Evolutionary conservation across 2,888 invertebrate species (phyloP).

Genomic region (Cerastis leucographa): DNA sequence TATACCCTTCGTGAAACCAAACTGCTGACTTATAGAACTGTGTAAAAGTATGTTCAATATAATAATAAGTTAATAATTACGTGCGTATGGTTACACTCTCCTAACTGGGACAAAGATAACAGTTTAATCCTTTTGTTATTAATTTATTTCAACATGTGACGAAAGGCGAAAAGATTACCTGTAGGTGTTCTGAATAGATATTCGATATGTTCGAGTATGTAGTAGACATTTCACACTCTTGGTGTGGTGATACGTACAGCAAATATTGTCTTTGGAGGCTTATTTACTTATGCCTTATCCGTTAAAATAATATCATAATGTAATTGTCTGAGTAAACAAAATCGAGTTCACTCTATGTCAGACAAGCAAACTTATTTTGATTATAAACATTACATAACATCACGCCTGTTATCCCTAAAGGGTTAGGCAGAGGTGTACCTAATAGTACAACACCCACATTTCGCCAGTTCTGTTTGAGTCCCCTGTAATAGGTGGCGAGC

Average conservation of each 20-base stretch:
- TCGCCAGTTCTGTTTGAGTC: too few species aligned
- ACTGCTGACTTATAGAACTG: neutral
- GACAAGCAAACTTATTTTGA: neutral
- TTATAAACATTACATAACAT: too few species aligned
- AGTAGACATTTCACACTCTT: conserved; percentile 12
- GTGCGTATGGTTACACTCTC: conserved; percentile 34
- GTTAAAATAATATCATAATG: neutral
- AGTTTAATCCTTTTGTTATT: conserved; percentile 62
- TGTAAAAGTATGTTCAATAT: conserved; percentile 26
- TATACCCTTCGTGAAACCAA: too few species aligned
- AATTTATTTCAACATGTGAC: conserved; percentile 28
- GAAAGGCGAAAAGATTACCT: conserved; percentile 39
- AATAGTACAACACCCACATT: too few species aligned
- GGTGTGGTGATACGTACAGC: conserved; percentile 14
- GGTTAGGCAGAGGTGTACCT: too few species aligned
- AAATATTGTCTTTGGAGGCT: conserved; percentile 26
- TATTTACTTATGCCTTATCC: conserved; percentile 27
- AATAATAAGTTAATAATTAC: conserved; percentile 23
- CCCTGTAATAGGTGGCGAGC: too few species aligned
- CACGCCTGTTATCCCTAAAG: too few species aligned
- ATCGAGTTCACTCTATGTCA: neutral
- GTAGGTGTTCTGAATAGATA: conserved; percentile 5
- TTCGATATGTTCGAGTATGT: neutral
- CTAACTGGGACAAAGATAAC: conserved; percentile 72
- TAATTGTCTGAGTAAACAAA: conserved; percentile 6